Base-by-base conservation (phyloP, 2,888 invertebrate species). In the Leucoptera coffeella region DNA sequence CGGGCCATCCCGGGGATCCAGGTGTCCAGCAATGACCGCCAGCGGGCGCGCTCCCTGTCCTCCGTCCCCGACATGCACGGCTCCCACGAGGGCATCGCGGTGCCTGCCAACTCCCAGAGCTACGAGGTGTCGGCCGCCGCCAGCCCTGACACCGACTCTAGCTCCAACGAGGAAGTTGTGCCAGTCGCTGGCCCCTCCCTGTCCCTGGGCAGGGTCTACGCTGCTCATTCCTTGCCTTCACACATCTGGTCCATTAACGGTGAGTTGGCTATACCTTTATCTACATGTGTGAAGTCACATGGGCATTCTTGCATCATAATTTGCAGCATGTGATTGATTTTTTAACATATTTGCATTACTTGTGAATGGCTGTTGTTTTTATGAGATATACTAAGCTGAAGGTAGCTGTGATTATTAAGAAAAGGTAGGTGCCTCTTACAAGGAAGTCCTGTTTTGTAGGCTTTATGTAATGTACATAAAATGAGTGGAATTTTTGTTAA, bases 231-330 rank as follows among this genome's bases (percentile, higher is more conserved):
- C 43, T 73, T 90, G 67, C 90, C 90, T 50, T 87, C 89, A 41
- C 90, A 90, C 65, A 88, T 91, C 73, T 90, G 89, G 88, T 88
- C 90, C 41, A 74, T 90, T 45, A 89, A 91, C 60, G 90, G 88
- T 88, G 55, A 80, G 82, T 53, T 22, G 8, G n/a, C n/a, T 3
- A 5, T 19, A 5, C 12, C 7, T 27, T 27, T 4, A 14, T 25
- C 10, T 23, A n/a, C n/a, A n/a, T n/a, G n/a, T n/a, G n/a, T n/a
- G n/a, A n/a, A n/a, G n/a, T n/a, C n/a, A n/a, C n/a, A n/a, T n/a
- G n/a, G n/a, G n/a, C n/a, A n/a, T n/a, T n/a, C n/a, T n/a, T n/a
- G n/a, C n/a, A n/a, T n/a, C n/a, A n/a, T n/a, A n/a, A n/a, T n/a
- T n/a, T n/a, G n/a, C n/a, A n/a, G n/a, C n/a, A n/a, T n/a, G n/a